Evolutionary conservation across 2,888 invertebrate species (phyloP).

Genomic region (Oxystoma pomonae): DNA sequence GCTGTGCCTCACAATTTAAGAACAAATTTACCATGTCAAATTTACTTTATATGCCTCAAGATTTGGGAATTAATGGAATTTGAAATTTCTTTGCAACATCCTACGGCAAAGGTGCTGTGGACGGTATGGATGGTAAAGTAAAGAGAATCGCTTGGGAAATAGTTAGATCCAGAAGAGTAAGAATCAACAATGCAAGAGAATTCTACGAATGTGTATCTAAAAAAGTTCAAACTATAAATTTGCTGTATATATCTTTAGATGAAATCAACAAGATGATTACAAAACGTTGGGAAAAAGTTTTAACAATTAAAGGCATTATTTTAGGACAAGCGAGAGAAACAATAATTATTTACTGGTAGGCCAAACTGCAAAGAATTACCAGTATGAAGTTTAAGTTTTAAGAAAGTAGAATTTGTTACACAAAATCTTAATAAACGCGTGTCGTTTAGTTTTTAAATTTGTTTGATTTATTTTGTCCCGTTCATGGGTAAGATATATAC

Average conservation of each 20-base stretch:
- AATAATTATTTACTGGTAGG: not conserved
- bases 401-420: not conserved
- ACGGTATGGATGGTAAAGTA: slow-evolving; percentile 2
- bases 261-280: not conserved
- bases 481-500: not conserved
- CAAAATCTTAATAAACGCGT: too few species aligned
- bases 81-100: slow-evolving; percentile 6
- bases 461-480: not conserved
- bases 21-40: slow-evolving; percentile 7
- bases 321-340: not conserved
- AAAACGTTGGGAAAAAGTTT: not conserved
- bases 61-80: slow-evolving; percentile 2
- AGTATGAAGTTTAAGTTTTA: not conserved
- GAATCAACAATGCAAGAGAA: slow-evolving; percentile 2
- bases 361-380: not conserved
- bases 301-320: not conserved
- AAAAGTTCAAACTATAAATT: not conserved
- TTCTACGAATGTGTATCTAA: slow-evolving; percentile 1
- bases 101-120: slow-evolving; percentile 5
- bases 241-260: not conserved
- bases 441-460: too few species aligned
- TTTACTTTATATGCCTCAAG: not conserved
- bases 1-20: slow-evolving; percentile 6
- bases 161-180: slow-evolving; percentile 2
- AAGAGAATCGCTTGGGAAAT: slow-evolving; percentile 2